Conservation (phyloP, 1,140 invertebrate genomes). For the Araneus ventricosus region DNA sequence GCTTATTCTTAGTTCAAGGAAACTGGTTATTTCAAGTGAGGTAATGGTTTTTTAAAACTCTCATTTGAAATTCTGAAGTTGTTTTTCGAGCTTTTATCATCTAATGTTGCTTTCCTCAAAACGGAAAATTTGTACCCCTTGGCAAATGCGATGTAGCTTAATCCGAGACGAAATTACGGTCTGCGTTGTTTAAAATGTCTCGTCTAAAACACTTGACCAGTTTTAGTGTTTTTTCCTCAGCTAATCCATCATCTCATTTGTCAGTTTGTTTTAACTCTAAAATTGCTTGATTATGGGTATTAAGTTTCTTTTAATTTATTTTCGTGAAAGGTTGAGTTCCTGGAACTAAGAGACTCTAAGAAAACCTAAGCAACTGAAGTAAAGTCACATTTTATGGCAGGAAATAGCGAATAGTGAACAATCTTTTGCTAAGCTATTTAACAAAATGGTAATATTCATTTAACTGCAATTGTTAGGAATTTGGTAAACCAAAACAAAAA, state of each 20-base stretch:
- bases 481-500: too few species aligned
- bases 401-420: too few species aligned
- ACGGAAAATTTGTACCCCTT: neutral
- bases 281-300: neutral
- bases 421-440: too few species aligned
- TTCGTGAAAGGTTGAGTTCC: neutral
- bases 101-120: neutral
- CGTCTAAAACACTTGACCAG: neutral
- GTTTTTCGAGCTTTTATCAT: neutral
- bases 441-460: too few species aligned
- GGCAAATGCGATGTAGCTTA: neutral
- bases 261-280: neutral
- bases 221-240: neutral
- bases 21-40: neutral
- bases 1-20: neutral
- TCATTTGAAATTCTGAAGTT: neutral
- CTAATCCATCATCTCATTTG: neutral
- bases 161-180: neutral
- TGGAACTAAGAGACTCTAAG: neutral
- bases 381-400: too few species aligned
- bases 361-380: neutral
- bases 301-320: neutral
- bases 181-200: neutral
- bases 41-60: neutral
- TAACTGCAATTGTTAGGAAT: too few species aligned